Evolutionary conservation across 1,140 invertebrate species (phyloP).

Genomic region (Meteorus sp.): DNA sequence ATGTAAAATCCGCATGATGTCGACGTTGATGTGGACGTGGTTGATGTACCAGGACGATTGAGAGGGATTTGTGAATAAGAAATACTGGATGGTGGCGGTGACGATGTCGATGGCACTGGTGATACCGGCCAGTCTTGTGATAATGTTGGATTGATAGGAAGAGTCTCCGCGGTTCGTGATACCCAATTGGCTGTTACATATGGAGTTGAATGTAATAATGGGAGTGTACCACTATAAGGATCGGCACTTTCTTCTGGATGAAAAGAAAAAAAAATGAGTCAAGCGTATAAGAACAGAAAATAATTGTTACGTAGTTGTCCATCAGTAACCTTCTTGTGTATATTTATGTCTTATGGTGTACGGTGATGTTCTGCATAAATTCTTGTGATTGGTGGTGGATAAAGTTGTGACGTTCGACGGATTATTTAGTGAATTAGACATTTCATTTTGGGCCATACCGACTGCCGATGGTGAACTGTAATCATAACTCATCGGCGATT

Average conservation of each 20-base stretch:
- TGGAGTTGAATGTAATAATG: constrained; percentile 52
- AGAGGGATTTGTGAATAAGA: constrained; percentile 39
- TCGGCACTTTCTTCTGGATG: constrained; percentile 49
- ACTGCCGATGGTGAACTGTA: constrained; percentile 50
- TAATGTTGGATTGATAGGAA: constrained; percentile 38
- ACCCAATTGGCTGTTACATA: constrained; percentile 53
- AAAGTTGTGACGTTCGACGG: constrained; percentile 48
- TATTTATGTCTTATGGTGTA: constrained; percentile 56
- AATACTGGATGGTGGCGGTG: constrained; percentile 34
- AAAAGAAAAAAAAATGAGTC: not conserved
- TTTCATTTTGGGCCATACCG: constrained; percentile 51
- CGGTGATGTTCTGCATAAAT: constrained; percentile 49
- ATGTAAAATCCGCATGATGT: constrained; percentile 49
- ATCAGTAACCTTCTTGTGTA: constrained; percentile 48
- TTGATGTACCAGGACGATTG: constrained; percentile 31
- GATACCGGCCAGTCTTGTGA: constrained; percentile 53
- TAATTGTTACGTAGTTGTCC: not conserved
- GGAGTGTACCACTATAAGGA: constrained; percentile 51
- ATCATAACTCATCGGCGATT: constrained; percentile 54
- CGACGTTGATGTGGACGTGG: constrained; percentile 32
- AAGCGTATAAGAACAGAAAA: not conserved
- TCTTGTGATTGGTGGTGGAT: constrained; percentile 50
- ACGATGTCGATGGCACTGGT: constrained; percentile 51
- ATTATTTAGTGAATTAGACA: constrained; percentile 44
- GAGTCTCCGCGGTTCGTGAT: constrained; percentile 50